A percentile compares a stretch with the other conserved stretches of the same genome.
phyloP scores from a whole-genome alignment of 2,113 vertebrate genomes.

The Ahaetulla prasina region DNA sequence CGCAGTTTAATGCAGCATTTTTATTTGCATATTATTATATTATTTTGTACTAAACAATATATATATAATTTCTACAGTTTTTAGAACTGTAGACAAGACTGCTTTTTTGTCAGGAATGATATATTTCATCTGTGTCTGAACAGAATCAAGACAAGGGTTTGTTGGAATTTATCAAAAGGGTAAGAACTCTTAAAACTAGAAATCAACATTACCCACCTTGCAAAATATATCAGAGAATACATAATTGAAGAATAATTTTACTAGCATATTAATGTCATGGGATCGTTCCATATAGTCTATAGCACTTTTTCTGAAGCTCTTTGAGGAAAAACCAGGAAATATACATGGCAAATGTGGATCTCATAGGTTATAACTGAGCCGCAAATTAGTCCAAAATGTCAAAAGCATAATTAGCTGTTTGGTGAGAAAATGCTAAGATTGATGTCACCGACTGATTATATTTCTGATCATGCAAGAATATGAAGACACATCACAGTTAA shows the following conservation, averaged over 20 bases:
- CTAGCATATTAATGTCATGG: constrained; percentile 41
- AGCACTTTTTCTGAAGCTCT: constrained; percentile 27
- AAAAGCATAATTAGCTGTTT: background rate
- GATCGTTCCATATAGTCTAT: constrained; percentile 37
- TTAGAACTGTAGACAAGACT: background rate
- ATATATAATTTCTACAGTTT: constrained; percentile 36
- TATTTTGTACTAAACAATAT: background rate
- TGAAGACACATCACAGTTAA: background rate
- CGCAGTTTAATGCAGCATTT: constrained; percentile 48
- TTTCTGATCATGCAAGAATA: background rate
- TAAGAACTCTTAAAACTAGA: constrained; percentile 58
- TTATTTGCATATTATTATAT: constrained; percentile 42
- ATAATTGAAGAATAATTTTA: constrained; percentile 59
- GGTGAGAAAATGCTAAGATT: background rate
- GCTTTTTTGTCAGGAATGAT: constrained; percentile 44
- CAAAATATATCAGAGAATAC: constrained; percentile 64
- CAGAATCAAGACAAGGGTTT: constrained; percentile 57
- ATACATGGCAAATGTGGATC: background rate
- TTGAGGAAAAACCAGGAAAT: background rate
- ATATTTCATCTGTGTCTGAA: constrained; percentile 53
- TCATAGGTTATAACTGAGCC: background rate
- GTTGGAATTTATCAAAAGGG: constrained; percentile 61
- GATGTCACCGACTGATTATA: background rate
- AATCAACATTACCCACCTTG: constrained; percentile 68
- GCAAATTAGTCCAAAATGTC: background rate